Base-by-base conservation (phyloP, 2,888 invertebrate genomes). In the Rhagonycha fulva region DNA sequence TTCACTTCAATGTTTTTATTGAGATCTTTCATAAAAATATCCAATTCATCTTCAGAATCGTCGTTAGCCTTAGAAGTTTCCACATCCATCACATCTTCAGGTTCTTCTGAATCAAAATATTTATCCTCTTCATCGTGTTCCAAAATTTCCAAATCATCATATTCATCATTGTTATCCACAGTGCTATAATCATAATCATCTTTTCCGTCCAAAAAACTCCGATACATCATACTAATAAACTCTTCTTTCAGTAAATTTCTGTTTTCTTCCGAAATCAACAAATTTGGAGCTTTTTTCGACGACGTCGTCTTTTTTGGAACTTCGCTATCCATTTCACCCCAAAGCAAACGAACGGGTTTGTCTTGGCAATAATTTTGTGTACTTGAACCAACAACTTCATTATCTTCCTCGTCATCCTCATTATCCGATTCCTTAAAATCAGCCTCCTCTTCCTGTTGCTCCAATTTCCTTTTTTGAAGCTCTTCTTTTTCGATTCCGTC, bases 21-120 rank as follows among this genome's bases (percentile, higher is more conserved):
- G 68, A 89, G 82, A 81, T 91, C 90, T 82, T 89, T 90, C 95
- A 95, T 95, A 86, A 92, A 95, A 81, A 90, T 88, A 87, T 95
- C 95, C 81, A 95, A 88, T 74, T 95, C 93, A 87, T 95, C 95
- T 83, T 91, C 91, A 14, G 86, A 86, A 68, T 83, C 83, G 3
- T 76, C 63, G 47, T 72, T 63, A 73, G 81, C 83, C 76, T 85
- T 87, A 76, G 79, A 86, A 63, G 75, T 78, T 30, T 79, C 84
- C 68, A 83, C 83, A 68, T 83, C 81, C 14, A 82, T 82, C 60
- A 84, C 81, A 62, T 89, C 89, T 80, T 93, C 92, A 80, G 94
- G 93, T 26, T 92, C 91, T 86, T 96, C 96, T 4, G 93, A 93
- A 86, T 96, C 96, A 89, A 98, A 98, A 87, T 98, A 98, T 84